Base-by-base conservation (phyloP, 2,888 invertebrate genomes). In the Andrena flavipes region DNA sequence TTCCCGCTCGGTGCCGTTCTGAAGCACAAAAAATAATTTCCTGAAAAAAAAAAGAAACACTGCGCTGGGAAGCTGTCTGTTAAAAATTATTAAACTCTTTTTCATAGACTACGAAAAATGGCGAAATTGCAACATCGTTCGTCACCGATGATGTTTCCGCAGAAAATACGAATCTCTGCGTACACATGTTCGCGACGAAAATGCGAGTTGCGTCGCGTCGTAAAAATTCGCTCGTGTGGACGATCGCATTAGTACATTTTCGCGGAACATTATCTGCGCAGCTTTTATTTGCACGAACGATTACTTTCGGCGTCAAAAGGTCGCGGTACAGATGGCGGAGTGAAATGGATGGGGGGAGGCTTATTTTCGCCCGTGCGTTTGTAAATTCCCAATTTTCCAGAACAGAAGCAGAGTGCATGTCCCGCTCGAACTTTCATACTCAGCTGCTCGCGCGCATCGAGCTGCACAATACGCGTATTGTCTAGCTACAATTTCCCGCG, bases 361-460 rank as follows among this genome's bases (percentile, higher is more conserved):
- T 62, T 35, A 35, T 30, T 67, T 30, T 2, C 51, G 30, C 7
- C 1, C 33, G 42, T 13, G 13, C 42, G 51, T 68, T 74, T 54
- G 23, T 62, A 54, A 62, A 62, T 78, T 62, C 2, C 6, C 51
- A 20, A 51, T 51, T 78, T 60, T 77, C 10, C 30, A 33, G 49
- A 23, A 74, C 16, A 23, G 74, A 23, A 42, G 23, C 23, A 20
- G 26, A 63, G 54, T 26, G 8, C 51, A 16, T 0, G 16, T 16
- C 3, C 77, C 10, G 59, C 16, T 42, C 30, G 77, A 62, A 73
- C n/a, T 67, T 30, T 35, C n/a, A 10, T 51, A 33, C 42, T 23
- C 60, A 20, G 26, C 2, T 29, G 56, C 6, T 20, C 20, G 60
- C 1, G 30, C 59, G 29, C 5, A 13, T 60, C 20, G 29, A 10